Evolutionary conservation across 2,888 invertebrate species (phyloP), one percentile per base, ranked within the genome.

Genomic region (Eurytoma adleriae): DNA sequence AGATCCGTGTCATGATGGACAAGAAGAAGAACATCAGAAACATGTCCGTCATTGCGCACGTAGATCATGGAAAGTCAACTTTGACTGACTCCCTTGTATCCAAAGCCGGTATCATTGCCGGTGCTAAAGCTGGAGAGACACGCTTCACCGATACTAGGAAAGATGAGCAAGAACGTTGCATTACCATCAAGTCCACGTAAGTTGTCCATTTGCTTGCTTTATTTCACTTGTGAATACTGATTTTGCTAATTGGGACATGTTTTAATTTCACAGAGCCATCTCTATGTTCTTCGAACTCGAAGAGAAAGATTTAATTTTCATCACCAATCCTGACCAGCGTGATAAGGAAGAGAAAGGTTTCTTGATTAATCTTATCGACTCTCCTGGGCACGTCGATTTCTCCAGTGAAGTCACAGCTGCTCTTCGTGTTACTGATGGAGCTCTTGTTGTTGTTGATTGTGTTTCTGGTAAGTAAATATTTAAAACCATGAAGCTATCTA

Each of bases 31-130:
- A 99, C 92, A 99, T 99, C 94, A 96, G 99, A 91, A 99, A 99
- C 93, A 99, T 99, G 99, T 99, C 99, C 91, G 99, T 99, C 93
- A 99, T 99, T 91, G 99, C 99, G 89, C 99, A 99, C 93, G 99
- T 99, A 86, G 99, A 99, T 93, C 99, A 99, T 92, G 99, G 99
- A 91, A 99, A 99, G 93, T 99, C 99, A 86, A 99, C 99, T 80
- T 92, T 99, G 91, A 99, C 99, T 81, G 99, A 99, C 93, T 99
- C 99, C 84, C 94, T 99, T 90, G 99, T 99, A 85, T 98, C 99
- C 81, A 99, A 99, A 93, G 99, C 99, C 90, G 99, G 99, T 92
- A 99, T 99, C 91, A 99, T 99, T 91, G 99, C 99, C 88, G 96
- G 97, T 85, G 96, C 99, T 83, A 98, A 99, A 90, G 99, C 99